Conservation (phyloP, 2,113 vertebrate genomes). For the Pseudorhombus dupliciocellatus region DNA sequence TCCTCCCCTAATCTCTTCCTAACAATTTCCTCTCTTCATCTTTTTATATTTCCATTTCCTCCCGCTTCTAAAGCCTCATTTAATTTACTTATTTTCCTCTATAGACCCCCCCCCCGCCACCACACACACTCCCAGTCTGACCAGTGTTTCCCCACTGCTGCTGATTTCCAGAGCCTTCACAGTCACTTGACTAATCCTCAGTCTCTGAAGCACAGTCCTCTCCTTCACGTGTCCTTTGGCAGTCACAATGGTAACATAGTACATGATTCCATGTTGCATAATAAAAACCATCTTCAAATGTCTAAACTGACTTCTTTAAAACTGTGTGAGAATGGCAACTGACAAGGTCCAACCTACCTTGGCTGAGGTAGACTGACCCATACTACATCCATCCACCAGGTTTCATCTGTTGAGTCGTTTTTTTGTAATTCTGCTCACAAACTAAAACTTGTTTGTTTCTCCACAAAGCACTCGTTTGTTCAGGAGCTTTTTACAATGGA, state of each 20-base stretch:
- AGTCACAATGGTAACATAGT: not conserved
- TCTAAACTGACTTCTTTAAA: too few species aligned
- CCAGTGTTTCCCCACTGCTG: conserved; percentile 10
- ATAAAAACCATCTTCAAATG: not conserved
- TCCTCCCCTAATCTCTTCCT: not conserved
- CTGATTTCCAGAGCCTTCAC: not conserved
- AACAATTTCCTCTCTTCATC: not conserved
- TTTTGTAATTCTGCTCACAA: too few species aligned
- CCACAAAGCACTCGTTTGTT: too few species aligned
- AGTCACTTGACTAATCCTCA: conserved; percentile 43
- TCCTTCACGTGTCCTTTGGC: conserved; percentile 1
- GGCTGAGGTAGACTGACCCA: too few species aligned
- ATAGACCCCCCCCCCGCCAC: not conserved
- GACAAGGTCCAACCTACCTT: too few species aligned
- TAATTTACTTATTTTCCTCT: not conserved
- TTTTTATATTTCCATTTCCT: not conserved
- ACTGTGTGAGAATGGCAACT: too few species aligned
- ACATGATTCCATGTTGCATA: not conserved
- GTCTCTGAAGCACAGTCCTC: not conserved
- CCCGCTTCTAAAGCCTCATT: not conserved
- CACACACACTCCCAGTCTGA: not conserved
- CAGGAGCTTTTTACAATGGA: not conserved
- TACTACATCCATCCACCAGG: too few species aligned
- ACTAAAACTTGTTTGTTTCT: too few species aligned
- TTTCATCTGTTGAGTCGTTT: too few species aligned